Percentiles rank a stretch among this genome's conserved stretches.
Evolutionary conservation across 2,113 vertebrate genomes (phyloP).

Genomic region (Heterocephalus glaber): DNA sequence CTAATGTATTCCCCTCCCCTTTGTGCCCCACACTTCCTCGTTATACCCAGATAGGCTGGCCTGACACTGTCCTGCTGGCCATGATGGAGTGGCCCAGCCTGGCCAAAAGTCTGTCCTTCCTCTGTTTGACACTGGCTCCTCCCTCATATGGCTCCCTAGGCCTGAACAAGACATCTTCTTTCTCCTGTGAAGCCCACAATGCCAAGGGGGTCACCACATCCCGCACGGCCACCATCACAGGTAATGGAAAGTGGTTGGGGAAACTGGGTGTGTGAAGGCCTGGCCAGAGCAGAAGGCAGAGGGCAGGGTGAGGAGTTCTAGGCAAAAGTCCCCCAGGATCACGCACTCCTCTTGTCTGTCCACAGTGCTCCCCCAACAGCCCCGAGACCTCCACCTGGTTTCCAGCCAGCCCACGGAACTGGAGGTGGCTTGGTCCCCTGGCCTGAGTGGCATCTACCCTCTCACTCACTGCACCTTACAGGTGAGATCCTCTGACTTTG

Average conservation of each 20-base stretch:
- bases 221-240: constrained; percentile 88
- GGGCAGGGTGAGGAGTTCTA: background rate
- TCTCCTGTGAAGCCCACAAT: constrained; percentile 93
- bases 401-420: constrained; percentile 73
- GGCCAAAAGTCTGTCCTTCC: background rate
- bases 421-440: constrained; percentile 87
- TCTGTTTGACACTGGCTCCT: background rate
- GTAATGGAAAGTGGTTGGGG: constrained; percentile 76
- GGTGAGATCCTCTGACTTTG: constrained; percentile 82
- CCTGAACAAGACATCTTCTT: constrained; percentile 90
- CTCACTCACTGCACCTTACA: constrained; percentile 89
- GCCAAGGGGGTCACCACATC: constrained; percentile 92
- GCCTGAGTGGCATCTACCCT: constrained; percentile 88
- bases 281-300: background rate
- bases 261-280: background rate
- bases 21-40: background rate
- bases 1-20: fast-evolving
- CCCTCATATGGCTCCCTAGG: constrained; percentile 80
- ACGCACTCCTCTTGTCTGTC: background rate
- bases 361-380: constrained; percentile 88
- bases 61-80: no score
- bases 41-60: background rate
- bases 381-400: constrained; percentile 79
- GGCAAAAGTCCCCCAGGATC: background rate
- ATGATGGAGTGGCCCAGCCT: background rate